Base-by-base conservation (phyloP, 2,113 vertebrate genomes). In the Picathartes gymnocephalus region DNA sequence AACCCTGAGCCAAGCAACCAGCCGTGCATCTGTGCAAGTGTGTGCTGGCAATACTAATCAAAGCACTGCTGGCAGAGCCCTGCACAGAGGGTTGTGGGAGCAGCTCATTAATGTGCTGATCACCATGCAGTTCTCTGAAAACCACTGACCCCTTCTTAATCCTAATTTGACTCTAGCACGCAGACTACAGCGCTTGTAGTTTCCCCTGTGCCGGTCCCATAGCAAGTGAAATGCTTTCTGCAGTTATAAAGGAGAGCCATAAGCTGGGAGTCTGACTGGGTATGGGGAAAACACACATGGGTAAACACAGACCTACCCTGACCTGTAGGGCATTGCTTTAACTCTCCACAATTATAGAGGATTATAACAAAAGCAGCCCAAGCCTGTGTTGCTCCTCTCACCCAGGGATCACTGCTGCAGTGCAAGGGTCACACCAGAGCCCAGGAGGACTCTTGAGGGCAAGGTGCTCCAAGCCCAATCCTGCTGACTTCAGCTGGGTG, bases 31-130 rank as follows among this genome's bases (percentile, higher is more conserved):
- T 93, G 82, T 85, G 73, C 20, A 1, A 53, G 51, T 8, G 83
- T 81, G 86, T 90, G 93, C 82, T 79, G 61, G 66, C 79, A 85
- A 90, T 88, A 7, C 91, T 92, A 90, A 88, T 94, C 44, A 45
- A 11, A 88, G 39, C 23, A 0, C 62, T 60, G 66, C 71, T 74
- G 94, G 61, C 92, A 80, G 23, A 44, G 51, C 60, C 48, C 66
- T 83, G 81, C 66, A 18, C 69, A 6, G 9, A 1, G 53, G 61
- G 39, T 20, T n/a, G 2, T 53, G 61, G 47, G n/a, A 82, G 86
- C 86, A 69, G 83, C 79, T 88, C 76, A 22, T 88, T 85, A 12
- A 61, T 73, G 53, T 73, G 48, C 91, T 73, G 78, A 47, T 81
- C 81, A 50, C 17, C 22, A 4, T 11, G 45, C 50, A 37, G 70